These are phyloP conservation scores for Invenusta paracnida DNA, from an alignment of 2,888 invertebrate species.

Conservation along the genomic window DNA sequence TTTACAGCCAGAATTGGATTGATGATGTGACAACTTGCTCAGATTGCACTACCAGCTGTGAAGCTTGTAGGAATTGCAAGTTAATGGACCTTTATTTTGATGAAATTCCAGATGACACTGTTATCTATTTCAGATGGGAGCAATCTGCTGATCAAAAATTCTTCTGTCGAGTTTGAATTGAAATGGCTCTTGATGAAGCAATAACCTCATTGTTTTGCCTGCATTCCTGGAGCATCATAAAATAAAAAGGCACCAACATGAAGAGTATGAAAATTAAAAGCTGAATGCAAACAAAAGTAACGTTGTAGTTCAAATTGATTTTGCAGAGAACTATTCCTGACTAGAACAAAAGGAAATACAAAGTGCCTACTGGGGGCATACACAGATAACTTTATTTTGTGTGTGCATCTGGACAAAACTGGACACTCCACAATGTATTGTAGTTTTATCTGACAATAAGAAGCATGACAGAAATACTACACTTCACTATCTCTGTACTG, in stretches of 20 bases:
- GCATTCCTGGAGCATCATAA: conserved; percentile 14
- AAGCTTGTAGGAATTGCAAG: background rate
- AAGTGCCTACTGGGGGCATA: conserved; percentile 9
- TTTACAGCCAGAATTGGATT: background rate
- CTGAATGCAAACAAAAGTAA: background rate
- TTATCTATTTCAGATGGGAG: background rate
- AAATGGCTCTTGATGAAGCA: background rate
- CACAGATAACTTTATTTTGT: conserved; percentile 17
- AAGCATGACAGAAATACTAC: background rate
- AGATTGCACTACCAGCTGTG: conserved; percentile 10
- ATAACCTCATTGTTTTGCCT: background rate
- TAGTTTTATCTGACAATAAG: background rate
- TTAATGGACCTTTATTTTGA: background rate
- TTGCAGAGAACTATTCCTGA: conserved; percentile 12
- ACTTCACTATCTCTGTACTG: background rate
- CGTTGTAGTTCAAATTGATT: conserved; percentile 5
- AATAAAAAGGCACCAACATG: conserved; percentile 4
- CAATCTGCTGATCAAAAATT: background rate
- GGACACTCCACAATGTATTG: background rate
- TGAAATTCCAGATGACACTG: background rate
- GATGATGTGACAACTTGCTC: conserved; percentile 21
- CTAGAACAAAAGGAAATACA: conserved; percentile 4
- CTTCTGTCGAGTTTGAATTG: background rate
- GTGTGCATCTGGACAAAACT: background rate
- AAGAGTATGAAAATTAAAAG: conserved; percentile 1